A percentile compares a stretch with the other conserved stretches of the same genome.
These are phyloP conservation scores for Tiliqua scincoides DNA, from an alignment of 2,113 vertebrate species.

Conservation along the genomic window DNA sequence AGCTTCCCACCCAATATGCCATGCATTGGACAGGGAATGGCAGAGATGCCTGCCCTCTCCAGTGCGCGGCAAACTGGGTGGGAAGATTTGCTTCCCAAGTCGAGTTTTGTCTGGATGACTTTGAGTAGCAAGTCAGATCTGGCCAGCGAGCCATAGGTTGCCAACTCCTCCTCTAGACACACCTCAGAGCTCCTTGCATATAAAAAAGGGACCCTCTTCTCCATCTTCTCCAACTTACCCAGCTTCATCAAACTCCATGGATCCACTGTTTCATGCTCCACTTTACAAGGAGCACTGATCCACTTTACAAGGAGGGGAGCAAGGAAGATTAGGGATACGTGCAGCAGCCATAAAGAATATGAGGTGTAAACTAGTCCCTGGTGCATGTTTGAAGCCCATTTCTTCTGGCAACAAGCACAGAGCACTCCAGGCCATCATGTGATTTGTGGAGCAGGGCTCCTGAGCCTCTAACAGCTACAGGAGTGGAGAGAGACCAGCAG, in stretches of 20 bases:
- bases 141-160: no score
- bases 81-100: no score
- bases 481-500: neutral
- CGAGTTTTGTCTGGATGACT: no score
- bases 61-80: no score
- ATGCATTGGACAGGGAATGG: no score
- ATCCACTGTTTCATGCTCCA: neutral
- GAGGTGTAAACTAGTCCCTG: neutral
- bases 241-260: neutral
- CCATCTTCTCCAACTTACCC: neutral
- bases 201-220: neutral
- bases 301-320: no score
- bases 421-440: neutral
- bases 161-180: neutral
- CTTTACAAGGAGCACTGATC: no score
- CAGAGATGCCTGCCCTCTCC: no score
- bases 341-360: neutral
- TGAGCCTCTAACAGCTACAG: neutral
- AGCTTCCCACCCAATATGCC: no score
- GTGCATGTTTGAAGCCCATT: neutral
- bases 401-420: neutral
- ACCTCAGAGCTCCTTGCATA: neutral
- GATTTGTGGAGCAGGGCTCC: neutral
- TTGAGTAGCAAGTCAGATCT: no score
- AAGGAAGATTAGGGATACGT: neutral